Base-by-base conservation (phyloP, 2,797 vertebrate genomes). In the Pipistrellus pygmaeus region DNA sequence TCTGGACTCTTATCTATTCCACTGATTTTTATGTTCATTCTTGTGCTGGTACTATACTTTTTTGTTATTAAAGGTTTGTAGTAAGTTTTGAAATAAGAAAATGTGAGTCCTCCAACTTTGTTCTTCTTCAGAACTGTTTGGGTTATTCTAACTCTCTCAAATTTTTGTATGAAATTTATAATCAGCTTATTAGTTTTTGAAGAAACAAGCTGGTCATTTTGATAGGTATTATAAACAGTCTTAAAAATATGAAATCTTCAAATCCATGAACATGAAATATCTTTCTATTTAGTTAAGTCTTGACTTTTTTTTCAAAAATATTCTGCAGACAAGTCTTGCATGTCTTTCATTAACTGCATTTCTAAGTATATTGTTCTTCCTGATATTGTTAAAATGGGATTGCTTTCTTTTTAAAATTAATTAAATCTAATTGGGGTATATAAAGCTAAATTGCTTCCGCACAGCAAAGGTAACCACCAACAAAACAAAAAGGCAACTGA, bases 71-170 rank as follows among this genome's bases (percentile, higher is more conserved):
- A 46, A 66, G 27, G 9, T 88, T 71, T 82, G n/a, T 51, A 69
- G 41, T 87, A 83, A 83, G n/a, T 73, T 85, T 95, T 86, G 20
- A 92, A 92, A 86, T 68, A 38, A 77, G 20, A 9, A 91, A 95
- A n/a, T 76, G 12, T 76, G 32, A 82, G 9, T 80, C 12, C 5
- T 64, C n/a, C 38, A 76, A 81, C 2, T 77, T 92, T 32, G 30
- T 94, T 90, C 8, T 94, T 92, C 11, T 55, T 48, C 62, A 71
- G 23, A 77, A 77, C 71, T 18, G 20, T 89, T 85, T 82, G 94
- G 53, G 25, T 76, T 77, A 41, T 85, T 89, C 9, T 75, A 5
- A 8, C 25, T 81, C 30, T 13, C 32, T 91, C 76, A 32, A 77
- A 82, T 91, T 95, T 87, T 51, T 2, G 10, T 68, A 73, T 83